Conservation (phyloP, 2,113 vertebrate genomes). For the Vidua macroura region DNA sequence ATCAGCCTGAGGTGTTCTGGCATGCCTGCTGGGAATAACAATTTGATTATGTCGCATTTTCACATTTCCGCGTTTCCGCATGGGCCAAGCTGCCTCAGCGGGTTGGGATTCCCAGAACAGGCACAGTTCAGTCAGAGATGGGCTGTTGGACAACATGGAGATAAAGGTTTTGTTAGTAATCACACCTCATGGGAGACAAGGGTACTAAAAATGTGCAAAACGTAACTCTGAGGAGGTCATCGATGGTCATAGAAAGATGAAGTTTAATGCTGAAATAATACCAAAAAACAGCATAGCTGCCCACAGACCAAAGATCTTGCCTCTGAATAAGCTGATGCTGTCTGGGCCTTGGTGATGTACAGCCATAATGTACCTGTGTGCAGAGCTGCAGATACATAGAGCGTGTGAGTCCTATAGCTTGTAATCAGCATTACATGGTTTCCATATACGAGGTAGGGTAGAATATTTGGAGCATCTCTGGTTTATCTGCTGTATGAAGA, state of each 20-base stretch:
- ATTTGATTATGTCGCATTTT: neutral
- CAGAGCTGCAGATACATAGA: too few relatives aligned
- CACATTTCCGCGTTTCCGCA: neutral
- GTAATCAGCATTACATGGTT: neutral
- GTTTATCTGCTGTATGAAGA: neutral
- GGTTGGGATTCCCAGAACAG: neutral
- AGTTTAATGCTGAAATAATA: neutral
- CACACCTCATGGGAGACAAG: neutral
- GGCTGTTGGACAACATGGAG: neutral
- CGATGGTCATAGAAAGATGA: neutral
- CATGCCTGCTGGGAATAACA: neutral
- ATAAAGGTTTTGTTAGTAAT: neutral
- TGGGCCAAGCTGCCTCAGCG: neutral
- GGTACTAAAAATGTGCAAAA: neutral
- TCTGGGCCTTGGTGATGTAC: neutral
- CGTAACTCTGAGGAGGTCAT: neutral
- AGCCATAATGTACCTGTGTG: neutral
- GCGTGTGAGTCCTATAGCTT: neutral
- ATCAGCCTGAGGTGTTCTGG: neutral
- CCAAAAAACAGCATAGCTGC: neutral
- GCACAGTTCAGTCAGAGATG: neutral
- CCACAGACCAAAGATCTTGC: neutral
- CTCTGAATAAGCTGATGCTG: neutral
- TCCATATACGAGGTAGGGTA: neutral
- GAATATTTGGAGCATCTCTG: neutral